Evolutionary conservation across 1,140 invertebrate genomes (phyloP).

Genomic region (Drosophila watanabei): DNA sequence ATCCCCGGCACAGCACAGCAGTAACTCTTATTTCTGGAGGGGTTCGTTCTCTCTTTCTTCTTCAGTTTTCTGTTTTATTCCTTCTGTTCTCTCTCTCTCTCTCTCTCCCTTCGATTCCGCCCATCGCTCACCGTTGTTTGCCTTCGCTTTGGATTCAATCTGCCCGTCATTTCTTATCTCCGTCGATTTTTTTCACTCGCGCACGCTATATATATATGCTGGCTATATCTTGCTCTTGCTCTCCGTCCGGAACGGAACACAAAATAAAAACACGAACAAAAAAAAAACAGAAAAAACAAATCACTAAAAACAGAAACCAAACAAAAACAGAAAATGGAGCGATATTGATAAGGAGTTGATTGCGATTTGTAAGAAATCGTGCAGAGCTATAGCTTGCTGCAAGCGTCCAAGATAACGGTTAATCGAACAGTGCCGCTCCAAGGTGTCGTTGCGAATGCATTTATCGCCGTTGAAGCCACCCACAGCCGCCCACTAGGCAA

Average conservation of each 20-base stretch:
- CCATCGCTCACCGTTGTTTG: slow-evolving; percentile 68
- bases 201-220: slow-evolving; percentile 8
- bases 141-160: slow-evolving; percentile 59
- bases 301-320: slow-evolving; percentile 2
- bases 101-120: slow-evolving; percentile 14
- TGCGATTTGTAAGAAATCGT: slow-evolving; percentile 36
- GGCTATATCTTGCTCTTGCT: slow-evolving; percentile 7
- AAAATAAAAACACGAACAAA: not conserved
- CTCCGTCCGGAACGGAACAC: slow-evolving; percentile 24
- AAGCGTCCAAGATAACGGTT: slow-evolving; percentile 39
- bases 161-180: slow-evolving; percentile 70
- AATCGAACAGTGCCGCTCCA: slow-evolving; percentile 29
- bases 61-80: not conserved
- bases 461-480: slow-evolving; percentile 8
- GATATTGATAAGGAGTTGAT: slow-evolving; percentile 44
- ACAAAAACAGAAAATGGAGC: slow-evolving; percentile 9
- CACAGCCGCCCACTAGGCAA: slow-evolving; percentile 7
- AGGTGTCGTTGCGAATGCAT: slow-evolving; percentile 36
- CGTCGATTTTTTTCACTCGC: slow-evolving; percentile 5
- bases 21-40: slow-evolving; percentile 5
- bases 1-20: not conserved
- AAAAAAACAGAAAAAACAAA: not conserved
- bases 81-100: not conserved
- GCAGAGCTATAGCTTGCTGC: not conserved
- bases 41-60: not conserved